Evolutionary conservation across 2,888 invertebrate genomes (phyloP).

Genomic region (Trichogramma dendrolimi): DNA sequence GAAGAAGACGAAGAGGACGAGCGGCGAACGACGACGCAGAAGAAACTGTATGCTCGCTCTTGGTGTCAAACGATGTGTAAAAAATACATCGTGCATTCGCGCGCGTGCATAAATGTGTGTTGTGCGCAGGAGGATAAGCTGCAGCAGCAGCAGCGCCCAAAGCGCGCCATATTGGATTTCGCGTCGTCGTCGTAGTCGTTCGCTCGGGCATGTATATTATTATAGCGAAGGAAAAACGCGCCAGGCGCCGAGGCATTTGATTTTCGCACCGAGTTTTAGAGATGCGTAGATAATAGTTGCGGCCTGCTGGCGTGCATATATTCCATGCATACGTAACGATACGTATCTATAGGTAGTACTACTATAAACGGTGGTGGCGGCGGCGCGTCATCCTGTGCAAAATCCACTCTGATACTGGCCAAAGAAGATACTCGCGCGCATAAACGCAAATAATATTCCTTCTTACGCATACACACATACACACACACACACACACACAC

Average conservation of each 20-base stretch:
- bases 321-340: slow-evolving; percentile 46
- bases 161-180: slow-evolving; percentile 27
- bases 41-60: not conserved
- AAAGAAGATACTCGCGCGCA: not conserved
- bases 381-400: slow-evolving; percentile 41
- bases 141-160: not conserved
- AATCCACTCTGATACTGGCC: slow-evolving; percentile 46
- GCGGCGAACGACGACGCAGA: not conserved
- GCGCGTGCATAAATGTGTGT: slow-evolving; percentile 17
- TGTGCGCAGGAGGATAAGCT: too few species aligned
- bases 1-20: not conserved
- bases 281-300: slow-evolving; percentile 3
- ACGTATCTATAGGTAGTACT: too few species aligned
- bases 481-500: too few species aligned
- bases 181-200: slow-evolving; percentile 15
- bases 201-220: not conserved
- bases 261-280: slow-evolving; percentile 3
- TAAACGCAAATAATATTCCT: too few species aligned
- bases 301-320: slow-evolving; percentile 24
- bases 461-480: too few species aligned
- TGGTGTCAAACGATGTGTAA: slow-evolving; percentile 3
- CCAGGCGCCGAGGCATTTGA: not conserved
- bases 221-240: slow-evolving; percentile 5
- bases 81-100: slow-evolving; percentile 5
- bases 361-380: too few species aligned